Conservation (phyloP, 2,113 vertebrate species). For the Pelodiscus sinensis region DNA sequence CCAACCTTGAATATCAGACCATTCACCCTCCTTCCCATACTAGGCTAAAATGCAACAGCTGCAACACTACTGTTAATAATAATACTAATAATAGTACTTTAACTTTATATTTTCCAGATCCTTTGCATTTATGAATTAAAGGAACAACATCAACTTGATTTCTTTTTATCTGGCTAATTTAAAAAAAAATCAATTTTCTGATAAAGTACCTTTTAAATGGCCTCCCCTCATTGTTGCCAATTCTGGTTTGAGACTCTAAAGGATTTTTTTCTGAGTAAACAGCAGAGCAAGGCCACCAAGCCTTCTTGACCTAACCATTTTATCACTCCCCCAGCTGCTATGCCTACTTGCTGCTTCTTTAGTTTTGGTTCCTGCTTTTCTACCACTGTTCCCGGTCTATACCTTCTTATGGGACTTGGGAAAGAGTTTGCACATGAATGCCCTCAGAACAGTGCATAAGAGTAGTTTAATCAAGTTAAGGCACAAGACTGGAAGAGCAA, state of each 20-base stretch:
- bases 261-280: neutral
- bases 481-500: neutral
- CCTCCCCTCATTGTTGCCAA: neutral
- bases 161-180: neutral
- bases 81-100: neutral
- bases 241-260: neutral
- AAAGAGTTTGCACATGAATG: neutral
- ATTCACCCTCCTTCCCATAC: neutral
- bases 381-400: neutral
- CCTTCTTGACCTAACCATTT: neutral
- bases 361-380: neutral
- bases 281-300: neutral
- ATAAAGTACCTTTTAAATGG: neutral
- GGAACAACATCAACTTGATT: neutral
- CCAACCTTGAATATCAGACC: fast-evolving
- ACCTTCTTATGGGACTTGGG: neutral
- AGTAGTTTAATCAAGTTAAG: no score
- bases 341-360: neutral
- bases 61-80: neutral
- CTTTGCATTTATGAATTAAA: neutral
- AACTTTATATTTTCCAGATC: neutral
- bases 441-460: neutral
- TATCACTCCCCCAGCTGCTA: neutral
- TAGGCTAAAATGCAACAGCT: neutral
- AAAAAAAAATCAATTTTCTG: neutral